Base-by-base conservation (phyloP, 2,113 vertebrate genomes). In the Neodontobutis hainanensis region DNA sequence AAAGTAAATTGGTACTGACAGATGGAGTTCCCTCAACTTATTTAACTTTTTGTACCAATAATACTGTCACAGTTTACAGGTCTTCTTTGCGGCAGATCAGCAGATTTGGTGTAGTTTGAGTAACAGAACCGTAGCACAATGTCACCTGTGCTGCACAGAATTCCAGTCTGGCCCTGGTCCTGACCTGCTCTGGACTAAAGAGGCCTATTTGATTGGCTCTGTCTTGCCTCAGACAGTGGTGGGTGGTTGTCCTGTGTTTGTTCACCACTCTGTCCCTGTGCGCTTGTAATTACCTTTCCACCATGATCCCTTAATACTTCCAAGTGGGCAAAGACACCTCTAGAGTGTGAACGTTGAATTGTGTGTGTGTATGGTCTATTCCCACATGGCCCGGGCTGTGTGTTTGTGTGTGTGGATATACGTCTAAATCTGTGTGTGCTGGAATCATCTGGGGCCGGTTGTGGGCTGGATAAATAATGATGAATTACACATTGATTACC, bases 401-500 rank as follows among this genome's bases (percentile, higher is more conserved):
- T 52, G 45, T 65, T 46, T 12, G 27, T 55, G 43, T 56, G 47
- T 27, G 12, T 51, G 11, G 65, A 27, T 2, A 32, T 67, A 11
- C 70, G 47, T 11, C 15, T 59, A 27, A 76, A 60, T 73, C 70
- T 68, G 61, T 15, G 35, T 68, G 58, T n/a, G 49, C 16, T 1
- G 32, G 55, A 52, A 50, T 78, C 82, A 84, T 79, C 63, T 67
- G 78, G 85, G 80, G 68, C 64, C 67, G 81, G 83, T 74, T 72
- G 73, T 1, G 12, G 9, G 6, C 78, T 80, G 73, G 87, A 82
- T 90, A 89, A 89, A 90, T 89, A 88, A 87, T 87, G 77, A 87
- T 82, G 87, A 88, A 87, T 90, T 89, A 80, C 75, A 85, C 77
- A 87, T 88, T 90, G 88, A 88, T 91, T 90, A 89, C 87, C 87